These are phyloP conservation scores for Drymodes brunneopygia DNA, from an alignment of 2,113 vertebrate species.

Conservation along the genomic window DNA sequence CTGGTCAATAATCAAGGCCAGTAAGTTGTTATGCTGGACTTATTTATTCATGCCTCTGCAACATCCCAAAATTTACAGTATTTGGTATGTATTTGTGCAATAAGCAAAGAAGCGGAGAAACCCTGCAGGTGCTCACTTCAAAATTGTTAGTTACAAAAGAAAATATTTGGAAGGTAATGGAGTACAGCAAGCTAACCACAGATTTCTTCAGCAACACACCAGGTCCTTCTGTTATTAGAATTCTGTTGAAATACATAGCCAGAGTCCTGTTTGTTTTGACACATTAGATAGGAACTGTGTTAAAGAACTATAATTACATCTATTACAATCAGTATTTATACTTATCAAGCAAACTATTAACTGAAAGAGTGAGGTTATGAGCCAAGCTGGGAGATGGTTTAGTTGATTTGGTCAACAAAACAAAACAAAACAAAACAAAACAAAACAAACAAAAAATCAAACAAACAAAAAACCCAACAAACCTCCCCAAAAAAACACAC, in stretches of 20 bases:
- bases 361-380: not conserved
- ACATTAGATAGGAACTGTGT: not conserved
- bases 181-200: not conserved
- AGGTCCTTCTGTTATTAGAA: not conserved
- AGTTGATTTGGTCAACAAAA: not conserved
- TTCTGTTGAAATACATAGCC: not conserved
- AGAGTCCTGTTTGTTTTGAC: not conserved
- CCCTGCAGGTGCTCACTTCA: not conserved
- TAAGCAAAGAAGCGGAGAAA: not conserved
- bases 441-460: not conserved
- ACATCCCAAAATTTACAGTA: not conserved
- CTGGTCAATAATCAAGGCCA: not conserved
- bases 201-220: not conserved
- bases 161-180: not conserved
- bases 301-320: not conserved
- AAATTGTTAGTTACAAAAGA: not conserved
- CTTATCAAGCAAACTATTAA: not conserved
- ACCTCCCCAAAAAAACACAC: not conserved
- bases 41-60: not conserved
- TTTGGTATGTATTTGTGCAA: not conserved
- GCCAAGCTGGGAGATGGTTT: not conserved
- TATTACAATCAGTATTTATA: not conserved
- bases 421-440: not conserved
- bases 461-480: not conserved
- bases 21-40: not conserved